Conservation (phyloP, 2,113 vertebrate species). For the Macrotis lagotis region DNA sequence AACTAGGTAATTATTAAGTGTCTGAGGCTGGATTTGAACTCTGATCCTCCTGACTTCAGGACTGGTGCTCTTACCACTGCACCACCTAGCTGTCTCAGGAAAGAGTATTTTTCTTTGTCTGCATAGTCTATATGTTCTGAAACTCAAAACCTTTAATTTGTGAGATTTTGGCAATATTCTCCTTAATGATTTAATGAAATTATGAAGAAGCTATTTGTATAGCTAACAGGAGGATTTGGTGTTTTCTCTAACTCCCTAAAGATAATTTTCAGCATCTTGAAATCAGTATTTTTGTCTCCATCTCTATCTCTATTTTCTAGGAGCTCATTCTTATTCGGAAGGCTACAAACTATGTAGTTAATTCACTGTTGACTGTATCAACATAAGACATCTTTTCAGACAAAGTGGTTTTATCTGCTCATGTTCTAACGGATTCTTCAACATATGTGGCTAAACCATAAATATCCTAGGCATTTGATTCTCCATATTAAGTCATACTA, state of each 20-base stretch:
- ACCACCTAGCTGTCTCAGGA: no score
- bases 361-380: constrained; percentile 54
- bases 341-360: constrained; percentile 34
- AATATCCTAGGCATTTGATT: constrained; percentile 45
- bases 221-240: constrained; percentile 42
- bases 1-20: no score
- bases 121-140: constrained; percentile 33
- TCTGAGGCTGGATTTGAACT: no score
- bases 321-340: constrained; percentile 47
- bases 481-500: constrained; percentile 41
- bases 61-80: no score
- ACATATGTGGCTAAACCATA: background rate
- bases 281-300: no score
- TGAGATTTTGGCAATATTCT: constrained; percentile 75
- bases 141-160: constrained; percentile 63
- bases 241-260: constrained; percentile 34
- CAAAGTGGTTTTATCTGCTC: constrained; percentile 39
- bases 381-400: constrained; percentile 23
- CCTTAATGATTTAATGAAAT: constrained; percentile 73
- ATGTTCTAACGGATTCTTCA: background rate
- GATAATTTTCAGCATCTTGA: constrained; percentile 15
- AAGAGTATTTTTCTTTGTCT: background rate
- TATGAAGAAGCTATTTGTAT: constrained; percentile 58
- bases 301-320: constrained; percentile 47
- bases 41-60: no score